Percentiles rank a stretch among this genome's conserved stretches.
phyloP scores from a whole-genome alignment of 2,113 vertebrate genomes.

The Meleagris gallopavo region DNA sequence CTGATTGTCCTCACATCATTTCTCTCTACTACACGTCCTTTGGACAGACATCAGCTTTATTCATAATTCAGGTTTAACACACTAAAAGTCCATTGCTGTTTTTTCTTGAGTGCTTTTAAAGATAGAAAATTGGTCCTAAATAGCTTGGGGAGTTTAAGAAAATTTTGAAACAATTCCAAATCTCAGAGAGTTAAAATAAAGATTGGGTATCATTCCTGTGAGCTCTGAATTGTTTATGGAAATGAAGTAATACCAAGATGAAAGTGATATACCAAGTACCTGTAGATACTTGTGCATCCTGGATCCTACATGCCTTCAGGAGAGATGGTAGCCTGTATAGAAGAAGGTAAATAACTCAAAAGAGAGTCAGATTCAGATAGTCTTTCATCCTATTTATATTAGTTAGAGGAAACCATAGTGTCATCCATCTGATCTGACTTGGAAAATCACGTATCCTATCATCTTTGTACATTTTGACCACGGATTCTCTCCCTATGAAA shows the following conservation, averaged over 20 bases:
- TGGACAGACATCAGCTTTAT: background rate
- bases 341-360: background rate
- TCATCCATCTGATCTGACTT: background rate
- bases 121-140: constrained; percentile 13
- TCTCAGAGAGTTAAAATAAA: constrained; percentile 24
- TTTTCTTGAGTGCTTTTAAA: constrained; percentile 39
- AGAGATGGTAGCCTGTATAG: background rate
- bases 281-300: constrained; percentile 51
- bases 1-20: background rate
- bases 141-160: background rate
- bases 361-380: background rate
- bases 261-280: constrained; percentile 19
- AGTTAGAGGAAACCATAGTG: background rate
- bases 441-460: background rate
- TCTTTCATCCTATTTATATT: background rate
- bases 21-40: background rate
- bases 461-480: background rate
- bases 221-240: constrained; percentile 14
- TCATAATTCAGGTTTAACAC: background rate
- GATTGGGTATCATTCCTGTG: constrained; percentile 8
- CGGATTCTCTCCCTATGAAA: background rate
- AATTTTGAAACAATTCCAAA: constrained; percentile 51
- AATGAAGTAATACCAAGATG: constrained; percentile 7
- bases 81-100: constrained; percentile 7
- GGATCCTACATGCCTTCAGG: background rate